Percentiles rank a stretch among this genome's conserved stretches.
Conservation (phyloP, 1,140 invertebrate species). For the Vanessa tameamea region DNA sequence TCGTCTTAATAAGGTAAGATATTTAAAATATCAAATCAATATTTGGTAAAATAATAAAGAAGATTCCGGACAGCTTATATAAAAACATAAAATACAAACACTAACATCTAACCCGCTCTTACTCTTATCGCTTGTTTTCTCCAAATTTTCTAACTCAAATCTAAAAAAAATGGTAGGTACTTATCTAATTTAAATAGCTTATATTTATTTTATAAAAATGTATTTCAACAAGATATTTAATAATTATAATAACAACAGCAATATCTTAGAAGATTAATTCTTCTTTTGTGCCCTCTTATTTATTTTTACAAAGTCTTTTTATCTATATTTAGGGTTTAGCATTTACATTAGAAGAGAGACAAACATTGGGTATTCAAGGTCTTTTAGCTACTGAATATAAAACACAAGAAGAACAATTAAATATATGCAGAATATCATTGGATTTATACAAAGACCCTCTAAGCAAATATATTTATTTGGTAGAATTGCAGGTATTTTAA, state of each 20-base stretch:
- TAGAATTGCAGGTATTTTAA: constrained; percentile 86
- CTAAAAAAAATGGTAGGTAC: too few relatives aligned
- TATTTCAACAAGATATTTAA: too few relatives aligned
- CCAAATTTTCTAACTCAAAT: too few relatives aligned
- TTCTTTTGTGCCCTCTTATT: background rate
- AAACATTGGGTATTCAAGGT: constrained; percentile 95
- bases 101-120: too few relatives aligned
- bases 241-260: too few relatives aligned
- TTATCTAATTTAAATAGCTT: too few relatives aligned
- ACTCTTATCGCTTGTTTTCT: too few relatives aligned
- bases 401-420: constrained; percentile 94
- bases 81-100: too few relatives aligned
- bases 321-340: constrained; percentile 88
- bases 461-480: constrained; percentile 94
- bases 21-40: background rate
- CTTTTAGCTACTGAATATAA: constrained; percentile 95
- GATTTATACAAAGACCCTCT: constrained; percentile 92
- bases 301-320: background rate
- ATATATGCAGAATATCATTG: constrained; percentile 91
- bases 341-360: constrained; percentile 94
- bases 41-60: background rate
- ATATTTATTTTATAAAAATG: too few relatives aligned
- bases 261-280: too few relatives aligned
- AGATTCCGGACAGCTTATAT: background rate
- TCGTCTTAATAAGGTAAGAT: constrained; percentile 82